phyloP scores from a whole-genome alignment of 2,113 vertebrate genomes.

The Leucosticte australis region DNA sequence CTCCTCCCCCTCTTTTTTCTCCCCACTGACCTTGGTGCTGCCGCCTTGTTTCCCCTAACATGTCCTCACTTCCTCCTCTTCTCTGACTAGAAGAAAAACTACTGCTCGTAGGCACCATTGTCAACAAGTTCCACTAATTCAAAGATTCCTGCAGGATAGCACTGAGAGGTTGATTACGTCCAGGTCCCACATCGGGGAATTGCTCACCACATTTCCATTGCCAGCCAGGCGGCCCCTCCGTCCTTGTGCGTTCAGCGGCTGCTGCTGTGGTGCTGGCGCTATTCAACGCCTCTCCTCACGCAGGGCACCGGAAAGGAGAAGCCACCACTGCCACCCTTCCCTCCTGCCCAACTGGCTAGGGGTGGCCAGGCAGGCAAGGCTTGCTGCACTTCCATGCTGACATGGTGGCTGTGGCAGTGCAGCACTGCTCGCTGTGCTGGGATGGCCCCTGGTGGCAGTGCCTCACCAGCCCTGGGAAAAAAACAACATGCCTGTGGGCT shows the following conservation, averaged over 20 bases:
- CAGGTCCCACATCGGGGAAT: accelerated
- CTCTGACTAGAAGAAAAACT: neutral
- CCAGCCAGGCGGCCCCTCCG: accelerated
- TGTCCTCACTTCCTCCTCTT: neutral
- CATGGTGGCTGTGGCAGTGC: accelerated
- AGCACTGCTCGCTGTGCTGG: accelerated
- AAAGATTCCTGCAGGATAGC: neutral
- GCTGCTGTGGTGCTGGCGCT: accelerated
- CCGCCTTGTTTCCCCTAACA: neutral
- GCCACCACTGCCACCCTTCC: neutral
- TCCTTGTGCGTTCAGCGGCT: accelerated
- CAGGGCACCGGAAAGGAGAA: neutral
- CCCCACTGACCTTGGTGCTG: neutral
- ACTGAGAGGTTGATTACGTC: accelerated
- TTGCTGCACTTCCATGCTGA: accelerated
- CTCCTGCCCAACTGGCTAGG: neutral
- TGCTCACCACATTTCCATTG: neutral
- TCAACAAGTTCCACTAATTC: neutral
- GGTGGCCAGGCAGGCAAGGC: neutral
- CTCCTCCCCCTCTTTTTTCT: neutral
- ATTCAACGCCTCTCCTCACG: neutral
- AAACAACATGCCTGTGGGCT: neutral
- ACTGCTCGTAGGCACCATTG: neutral
- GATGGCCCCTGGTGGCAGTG: neutral
- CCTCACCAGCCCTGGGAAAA: neutral